Percentiles rank a stretch among this genome's conserved stretches.
These are phyloP conservation scores for Drosophila multiciliata DNA, from an alignment of 2,888 invertebrate genomes.

Conservation along the genomic window DNA sequence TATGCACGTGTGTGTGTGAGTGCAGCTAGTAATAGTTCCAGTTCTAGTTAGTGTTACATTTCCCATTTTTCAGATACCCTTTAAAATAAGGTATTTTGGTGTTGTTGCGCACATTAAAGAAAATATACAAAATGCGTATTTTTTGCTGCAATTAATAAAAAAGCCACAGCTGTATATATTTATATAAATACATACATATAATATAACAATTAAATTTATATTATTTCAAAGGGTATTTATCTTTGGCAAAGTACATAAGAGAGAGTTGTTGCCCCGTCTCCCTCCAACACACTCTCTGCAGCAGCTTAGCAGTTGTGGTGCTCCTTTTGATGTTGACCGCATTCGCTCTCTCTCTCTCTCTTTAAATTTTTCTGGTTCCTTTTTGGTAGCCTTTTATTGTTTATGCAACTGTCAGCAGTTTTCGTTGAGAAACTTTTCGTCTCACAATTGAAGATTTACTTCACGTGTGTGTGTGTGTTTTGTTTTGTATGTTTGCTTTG, in stretches of 20 bases:
- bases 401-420: conserved; percentile 79
- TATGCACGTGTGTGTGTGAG: conserved; percentile 13
- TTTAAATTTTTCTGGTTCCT: background rate
- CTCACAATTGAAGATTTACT: conserved; percentile 57
- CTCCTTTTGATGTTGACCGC: conserved; percentile 75
- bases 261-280: background rate
- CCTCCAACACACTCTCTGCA: background rate
- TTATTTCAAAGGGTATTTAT: background rate
- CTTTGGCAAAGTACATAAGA: background rate
- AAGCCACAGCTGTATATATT: background rate
- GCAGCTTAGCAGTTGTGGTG: conserved; percentile 26
- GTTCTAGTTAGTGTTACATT: conserved; percentile 56
- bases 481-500: conserved; percentile 44
- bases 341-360: conserved; percentile 45
- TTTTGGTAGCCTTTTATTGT: conserved; percentile 64
- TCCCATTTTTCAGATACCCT: conserved; percentile 24
- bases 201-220: background rate
- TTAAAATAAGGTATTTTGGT: background rate
- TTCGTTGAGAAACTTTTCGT: conserved; percentile 60
- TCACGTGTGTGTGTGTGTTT: conserved; percentile 17
- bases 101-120: background rate
- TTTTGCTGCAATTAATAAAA: background rate
- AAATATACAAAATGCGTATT: background rate
- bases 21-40: conserved; percentile 61
- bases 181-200: too few species aligned